Percentiles rank a stretch among this genome's conserved stretches.
Conservation (phyloP, 1,140 invertebrate genomes). For the Zaprionus taronus region DNA sequence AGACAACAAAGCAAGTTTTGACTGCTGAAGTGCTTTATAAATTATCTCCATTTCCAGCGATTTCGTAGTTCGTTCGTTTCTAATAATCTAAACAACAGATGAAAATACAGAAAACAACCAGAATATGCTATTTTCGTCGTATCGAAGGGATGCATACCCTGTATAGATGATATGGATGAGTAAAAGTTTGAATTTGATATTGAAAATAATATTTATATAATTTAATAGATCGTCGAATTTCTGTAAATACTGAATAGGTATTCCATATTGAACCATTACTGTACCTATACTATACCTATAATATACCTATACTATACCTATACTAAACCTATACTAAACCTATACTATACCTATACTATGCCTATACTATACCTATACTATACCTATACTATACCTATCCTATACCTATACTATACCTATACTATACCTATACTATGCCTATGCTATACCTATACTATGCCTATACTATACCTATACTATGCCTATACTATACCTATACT, state of each 20-base stretch:
- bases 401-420: no score
- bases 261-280: no score
- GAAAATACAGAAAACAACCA: slow-evolving; percentile 42
- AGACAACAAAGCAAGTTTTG: slow-evolving; percentile 22
- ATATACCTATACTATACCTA: no score
- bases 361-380: no score
- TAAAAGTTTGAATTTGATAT: not conserved
- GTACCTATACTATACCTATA: no score
- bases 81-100: slow-evolving; percentile 73
- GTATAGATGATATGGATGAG: not conserved
- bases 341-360: no score
- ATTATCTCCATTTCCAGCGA: slow-evolving; percentile 64
- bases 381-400: no score
- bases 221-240: not conserved
- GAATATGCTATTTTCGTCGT: not conserved
- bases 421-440: no score
- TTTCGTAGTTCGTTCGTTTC: slow-evolving; percentile 66
- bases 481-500: no score
- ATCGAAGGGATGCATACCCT: not conserved
- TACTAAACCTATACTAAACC: no score
- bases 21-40: slow-evolving; percentile 72
- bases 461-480: no score
- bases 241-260: not conserved
- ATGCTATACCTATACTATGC: no score
- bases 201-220: not conserved